Evolutionary conservation across 2,113 vertebrate genomes (phyloP).

Genomic region (Aegithalos caudatus): DNA sequence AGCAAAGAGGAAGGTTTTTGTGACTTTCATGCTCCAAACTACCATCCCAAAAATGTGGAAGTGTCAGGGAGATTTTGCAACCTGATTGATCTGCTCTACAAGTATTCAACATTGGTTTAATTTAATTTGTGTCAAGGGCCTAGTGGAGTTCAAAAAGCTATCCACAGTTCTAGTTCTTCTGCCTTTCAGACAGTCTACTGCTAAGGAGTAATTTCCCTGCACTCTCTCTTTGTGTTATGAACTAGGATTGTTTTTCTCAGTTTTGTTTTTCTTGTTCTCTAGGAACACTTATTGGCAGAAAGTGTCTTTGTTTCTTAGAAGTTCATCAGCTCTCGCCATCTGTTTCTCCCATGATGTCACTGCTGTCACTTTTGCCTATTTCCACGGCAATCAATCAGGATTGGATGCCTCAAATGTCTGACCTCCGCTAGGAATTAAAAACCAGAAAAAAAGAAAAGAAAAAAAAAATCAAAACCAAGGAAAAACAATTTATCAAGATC

Average conservation of each 20-base stretch:
- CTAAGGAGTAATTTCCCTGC: neutral
- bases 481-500: neutral
- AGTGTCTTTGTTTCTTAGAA: slow-evolving; percentile 58
- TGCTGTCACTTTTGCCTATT: slow-evolving; percentile 35
- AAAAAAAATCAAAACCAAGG: neutral
- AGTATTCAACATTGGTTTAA: neutral
- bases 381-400: slow-evolving; percentile 19
- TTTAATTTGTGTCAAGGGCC: neutral
- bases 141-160: neutral
- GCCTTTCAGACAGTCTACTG: neutral
- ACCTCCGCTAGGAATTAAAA: slow-evolving; percentile 16
- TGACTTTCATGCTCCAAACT: neutral
- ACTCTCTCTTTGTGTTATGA: neutral
- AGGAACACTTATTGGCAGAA: slow-evolving; percentile 48
- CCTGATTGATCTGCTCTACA: neutral
- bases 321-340: slow-evolving; percentile 20
- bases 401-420: slow-evolving; percentile 1
- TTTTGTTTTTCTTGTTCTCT: slow-evolving; percentile 35
- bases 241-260: slow-evolving; percentile 17
- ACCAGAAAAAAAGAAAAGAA: neutral
- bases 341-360: slow-evolving; percentile 65
- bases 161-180: neutral
- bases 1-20: neutral
- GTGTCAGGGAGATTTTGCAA: neutral
- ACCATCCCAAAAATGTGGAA: neutral